phyloP scores from a whole-genome alignment of 1,140 invertebrate species.

The Platorchestia sp. region DNA sequence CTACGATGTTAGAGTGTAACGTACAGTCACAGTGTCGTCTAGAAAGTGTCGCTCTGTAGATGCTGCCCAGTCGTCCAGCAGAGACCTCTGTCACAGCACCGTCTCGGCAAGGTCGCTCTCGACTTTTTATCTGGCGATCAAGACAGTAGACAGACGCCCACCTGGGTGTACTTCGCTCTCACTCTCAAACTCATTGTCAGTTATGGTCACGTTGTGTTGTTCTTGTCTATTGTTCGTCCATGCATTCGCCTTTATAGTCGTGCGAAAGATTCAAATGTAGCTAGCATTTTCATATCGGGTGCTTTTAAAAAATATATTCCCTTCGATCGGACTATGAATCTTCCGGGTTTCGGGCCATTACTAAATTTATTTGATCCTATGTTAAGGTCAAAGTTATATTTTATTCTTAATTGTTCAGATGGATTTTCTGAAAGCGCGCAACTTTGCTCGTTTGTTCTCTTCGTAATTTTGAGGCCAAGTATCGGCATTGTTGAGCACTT shows the following conservation, averaged over 20 bases:
- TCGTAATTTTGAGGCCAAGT: not conserved
- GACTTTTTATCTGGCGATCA: slow-evolving; percentile 10
- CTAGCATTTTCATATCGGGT: not conserved
- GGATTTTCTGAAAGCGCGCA: not conserved
- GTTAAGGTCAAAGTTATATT: not conserved
- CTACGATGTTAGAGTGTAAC: not conserved
- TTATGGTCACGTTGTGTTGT: not conserved
- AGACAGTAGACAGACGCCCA: not conserved
- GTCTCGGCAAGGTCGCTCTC: slow-evolving; percentile 16
- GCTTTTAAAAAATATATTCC: not conserved
- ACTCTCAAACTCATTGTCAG: not conserved
- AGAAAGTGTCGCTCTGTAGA: not conserved
- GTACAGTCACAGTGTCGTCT: not conserved
- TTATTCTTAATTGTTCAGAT: not conserved
- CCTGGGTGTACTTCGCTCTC: not conserved
- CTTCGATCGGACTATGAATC: not conserved
- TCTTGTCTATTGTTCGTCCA: not conserved
- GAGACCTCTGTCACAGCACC: not conserved
- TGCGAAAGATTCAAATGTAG: not conserved
- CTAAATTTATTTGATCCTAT: not conserved
- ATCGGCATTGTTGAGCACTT: not conserved
- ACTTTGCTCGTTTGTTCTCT: not conserved
- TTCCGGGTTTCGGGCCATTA: not conserved
- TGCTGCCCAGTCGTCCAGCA: not conserved
- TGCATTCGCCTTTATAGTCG: not conserved